phyloP scores from a whole-genome alignment of 2,797 vertebrate species.

The Lagodon rhomboides region DNA sequence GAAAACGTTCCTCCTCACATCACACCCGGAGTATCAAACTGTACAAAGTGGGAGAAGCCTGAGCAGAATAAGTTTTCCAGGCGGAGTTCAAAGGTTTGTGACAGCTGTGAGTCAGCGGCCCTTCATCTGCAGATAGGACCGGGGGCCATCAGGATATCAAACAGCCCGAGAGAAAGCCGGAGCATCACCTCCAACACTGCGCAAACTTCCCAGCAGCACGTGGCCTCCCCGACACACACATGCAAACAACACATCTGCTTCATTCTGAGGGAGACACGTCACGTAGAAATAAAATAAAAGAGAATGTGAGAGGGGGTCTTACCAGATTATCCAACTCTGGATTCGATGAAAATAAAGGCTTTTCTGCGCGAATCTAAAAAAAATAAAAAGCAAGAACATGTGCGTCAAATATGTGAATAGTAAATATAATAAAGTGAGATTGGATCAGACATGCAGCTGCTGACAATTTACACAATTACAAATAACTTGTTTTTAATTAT shows the following conservation, averaged over 20 bases:
- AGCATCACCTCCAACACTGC: slow-evolving; percentile 62
- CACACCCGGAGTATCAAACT: slow-evolving; percentile 49
- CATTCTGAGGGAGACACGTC: background rate
- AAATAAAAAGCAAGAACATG: slow-evolving; percentile 72
- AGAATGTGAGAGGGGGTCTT: slow-evolving; percentile 74
- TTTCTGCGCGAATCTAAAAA: slow-evolving; percentile 98
- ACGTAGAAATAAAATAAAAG: slow-evolving; percentile 4
- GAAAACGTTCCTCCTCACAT: slow-evolving; percentile 54
- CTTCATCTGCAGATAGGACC: slow-evolving; percentile 77
- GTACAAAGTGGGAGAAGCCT: slow-evolving; percentile 49
- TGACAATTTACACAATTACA: background rate
- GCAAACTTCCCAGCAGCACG: slow-evolving; percentile 46
- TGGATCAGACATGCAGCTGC: background rate
- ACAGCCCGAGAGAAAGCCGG: slow-evolving; percentile 73
- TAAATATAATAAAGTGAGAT: background rate
- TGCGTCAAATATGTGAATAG: slow-evolving; percentile 17
- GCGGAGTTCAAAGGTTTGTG: slow-evolving; percentile 73
- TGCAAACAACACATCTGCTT: slow-evolving; percentile 37
- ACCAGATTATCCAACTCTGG: slow-evolving; percentile 99
- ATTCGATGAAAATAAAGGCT: slow-evolving; percentile 99
- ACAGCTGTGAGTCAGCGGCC: slow-evolving; percentile 80
- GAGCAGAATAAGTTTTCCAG: slow-evolving; percentile 66
- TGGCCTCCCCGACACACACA: slow-evolving; percentile 49
- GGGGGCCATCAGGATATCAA: slow-evolving; percentile 78
- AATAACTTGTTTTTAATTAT: slow-evolving; percentile 1